These are phyloP conservation scores for Chaitophorus viminalis DNA, from an alignment of 2,888 invertebrate species.

Conservation along the genomic window DNA sequence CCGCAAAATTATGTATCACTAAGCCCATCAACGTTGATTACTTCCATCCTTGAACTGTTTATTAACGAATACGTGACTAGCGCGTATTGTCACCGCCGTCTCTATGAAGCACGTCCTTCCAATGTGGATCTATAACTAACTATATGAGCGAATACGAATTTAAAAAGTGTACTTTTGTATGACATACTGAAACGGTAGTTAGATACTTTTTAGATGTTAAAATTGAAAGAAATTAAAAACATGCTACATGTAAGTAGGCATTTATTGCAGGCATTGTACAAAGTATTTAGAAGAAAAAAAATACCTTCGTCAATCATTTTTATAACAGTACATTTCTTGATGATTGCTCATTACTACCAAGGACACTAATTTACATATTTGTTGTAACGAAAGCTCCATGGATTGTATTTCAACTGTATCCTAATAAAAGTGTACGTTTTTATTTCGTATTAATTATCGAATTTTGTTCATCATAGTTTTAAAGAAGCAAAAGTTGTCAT, in stretches of 20 bases:
- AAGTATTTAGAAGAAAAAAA: not conserved
- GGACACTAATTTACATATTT: too few species aligned
- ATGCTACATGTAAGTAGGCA: not conserved
- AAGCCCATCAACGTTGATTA: not conserved
- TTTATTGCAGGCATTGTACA: too few species aligned
- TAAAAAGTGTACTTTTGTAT: not conserved
- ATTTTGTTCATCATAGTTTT: too few species aligned
- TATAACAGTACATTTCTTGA: not conserved
- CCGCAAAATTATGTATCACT: not conserved
- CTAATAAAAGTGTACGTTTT: too few species aligned
- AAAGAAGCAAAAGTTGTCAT: too few species aligned
- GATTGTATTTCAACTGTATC: too few species aligned
- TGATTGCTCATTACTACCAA: too few species aligned
- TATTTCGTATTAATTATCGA: too few species aligned
- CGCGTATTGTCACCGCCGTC: not conserved
- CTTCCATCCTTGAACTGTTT: constrained; percentile 19
- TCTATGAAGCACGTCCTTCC: not conserved
- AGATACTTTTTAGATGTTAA: not conserved
- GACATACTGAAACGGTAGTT: not conserved
- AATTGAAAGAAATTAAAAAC: not conserved
- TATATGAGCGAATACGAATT: not conserved
- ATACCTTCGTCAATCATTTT: not conserved
- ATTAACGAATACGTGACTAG: not conserved
- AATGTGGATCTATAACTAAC: not conserved
- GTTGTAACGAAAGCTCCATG: too few species aligned